Conservation (phyloP, 2,797 vertebrate species). For the Hypotaenidia philippensis region DNA sequence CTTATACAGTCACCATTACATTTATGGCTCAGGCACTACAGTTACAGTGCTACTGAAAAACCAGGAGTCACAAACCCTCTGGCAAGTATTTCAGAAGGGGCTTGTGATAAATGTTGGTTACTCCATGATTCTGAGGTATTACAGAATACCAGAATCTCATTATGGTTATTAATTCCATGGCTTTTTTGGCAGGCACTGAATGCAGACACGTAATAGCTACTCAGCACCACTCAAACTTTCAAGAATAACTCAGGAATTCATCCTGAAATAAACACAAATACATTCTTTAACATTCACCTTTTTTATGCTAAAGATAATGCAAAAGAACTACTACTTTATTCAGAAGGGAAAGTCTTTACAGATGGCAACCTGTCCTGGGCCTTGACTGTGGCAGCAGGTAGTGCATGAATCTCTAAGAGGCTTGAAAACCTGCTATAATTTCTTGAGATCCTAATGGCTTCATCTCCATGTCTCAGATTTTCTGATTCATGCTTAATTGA, state of each 20-base stretch:
- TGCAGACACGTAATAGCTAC: not conserved
- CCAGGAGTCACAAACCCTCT: not conserved
- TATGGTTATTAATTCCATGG: not conserved
- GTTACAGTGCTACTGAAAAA: not conserved
- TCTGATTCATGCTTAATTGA: slow-evolving; percentile 61
- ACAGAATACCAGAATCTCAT: not conserved
- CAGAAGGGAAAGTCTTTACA: not conserved
- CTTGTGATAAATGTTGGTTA: not conserved
- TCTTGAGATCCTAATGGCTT: slow-evolving; percentile 32
- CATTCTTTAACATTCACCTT: accelerated
- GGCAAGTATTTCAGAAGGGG: not conserved
- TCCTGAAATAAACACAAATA: not conserved
- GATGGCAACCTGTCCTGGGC: not conserved
- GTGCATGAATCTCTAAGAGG: not conserved
- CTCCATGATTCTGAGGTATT: not conserved
- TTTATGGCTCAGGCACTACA: not conserved
- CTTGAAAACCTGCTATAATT: not conserved
- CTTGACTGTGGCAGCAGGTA: not conserved
- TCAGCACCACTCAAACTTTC: not conserved
- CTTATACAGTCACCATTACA: accelerated
- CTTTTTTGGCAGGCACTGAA: not conserved
- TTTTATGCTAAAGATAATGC: not conserved
- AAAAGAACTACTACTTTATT: not conserved
- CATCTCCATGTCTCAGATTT: slow-evolving; percentile 8
- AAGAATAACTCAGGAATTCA: not conserved